These are phyloP conservation scores for Hypomecis punctinalis DNA, from an alignment of 2,888 invertebrate genomes.

Conservation along the genomic window DNA sequence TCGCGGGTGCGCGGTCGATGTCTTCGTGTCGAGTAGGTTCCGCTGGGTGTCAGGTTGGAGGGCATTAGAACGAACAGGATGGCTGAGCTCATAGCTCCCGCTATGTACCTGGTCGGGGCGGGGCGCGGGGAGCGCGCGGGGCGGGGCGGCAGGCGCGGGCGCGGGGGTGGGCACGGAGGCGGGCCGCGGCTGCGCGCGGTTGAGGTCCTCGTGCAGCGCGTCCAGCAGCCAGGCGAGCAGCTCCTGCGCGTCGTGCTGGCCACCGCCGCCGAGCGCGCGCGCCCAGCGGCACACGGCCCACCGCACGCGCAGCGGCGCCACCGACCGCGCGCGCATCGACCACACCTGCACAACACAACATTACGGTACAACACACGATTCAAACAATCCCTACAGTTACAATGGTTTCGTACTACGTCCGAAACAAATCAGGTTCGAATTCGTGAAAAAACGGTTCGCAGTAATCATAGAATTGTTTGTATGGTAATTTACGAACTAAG, in stretches of 20 bases:
- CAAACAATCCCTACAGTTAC: not conserved
- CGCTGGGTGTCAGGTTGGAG: constrained; percentile 11
- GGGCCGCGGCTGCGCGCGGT: constrained; percentile 43
- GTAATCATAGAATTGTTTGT: too few species aligned
- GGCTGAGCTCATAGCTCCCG: too few species aligned
- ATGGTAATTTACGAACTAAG: too few species aligned
- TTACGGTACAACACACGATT: not conserved
- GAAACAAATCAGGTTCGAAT: too few species aligned
- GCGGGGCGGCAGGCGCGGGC: constrained; percentile 42
- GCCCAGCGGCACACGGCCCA: constrained; percentile 95
- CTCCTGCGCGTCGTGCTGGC: constrained; percentile 98
- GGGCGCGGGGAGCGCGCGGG: constrained; percentile 51
- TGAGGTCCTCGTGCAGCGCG: constrained; percentile 93
- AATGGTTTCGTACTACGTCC: not conserved
- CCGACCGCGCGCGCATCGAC: constrained; percentile 92
- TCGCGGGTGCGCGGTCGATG: constrained; percentile 56
- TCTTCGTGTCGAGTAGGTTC: constrained; percentile 88
- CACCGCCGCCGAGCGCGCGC: constrained; percentile 93
- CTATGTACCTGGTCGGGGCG: constrained; percentile 86
- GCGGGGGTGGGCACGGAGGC: constrained; percentile 62
- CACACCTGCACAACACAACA: constrained; percentile 83
- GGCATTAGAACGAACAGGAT: not conserved
- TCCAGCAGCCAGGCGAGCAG: constrained; percentile 96
- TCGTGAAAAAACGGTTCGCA: too few species aligned
- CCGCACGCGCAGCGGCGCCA: constrained; percentile 94